Base-by-base conservation (phyloP, 2,888 invertebrate genomes). In the Cheilosia impressa region DNA sequence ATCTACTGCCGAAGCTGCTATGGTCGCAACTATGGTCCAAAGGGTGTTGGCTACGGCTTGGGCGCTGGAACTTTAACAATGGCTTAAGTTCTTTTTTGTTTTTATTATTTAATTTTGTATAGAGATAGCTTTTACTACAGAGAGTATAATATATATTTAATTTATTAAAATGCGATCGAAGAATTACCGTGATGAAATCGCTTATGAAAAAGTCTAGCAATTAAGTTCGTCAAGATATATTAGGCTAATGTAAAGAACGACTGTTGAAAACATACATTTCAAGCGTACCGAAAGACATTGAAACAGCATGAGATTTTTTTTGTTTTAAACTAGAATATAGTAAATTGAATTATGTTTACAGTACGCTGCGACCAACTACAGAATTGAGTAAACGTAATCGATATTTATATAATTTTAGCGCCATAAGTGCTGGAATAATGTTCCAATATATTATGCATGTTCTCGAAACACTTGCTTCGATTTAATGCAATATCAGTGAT, bases 1-100 rank as follows among this genome's bases (percentile, higher is more conserved):
- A 97, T 98, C 91, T 98, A 97, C 94, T 98, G 98, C 88, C 95
- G 96, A 91, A 95, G 96, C 88, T 98, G 97, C 93, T 98, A 98
- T 92, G 96, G 96, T 89, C 95, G 96, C 90, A 96, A 96, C 93
- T 98, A 94, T 91, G 97, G 97, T 72, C 97, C 97, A 47, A 96
- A 96, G 91, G 97, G 97, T 88, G 96, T 97, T 90, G 98, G 98
- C 88, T 98, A 95, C 91, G 98, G 98, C 88, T 94, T 97, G 93
- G 98, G 98, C 89, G 97, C 97, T 92, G 98, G 98, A 92, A 95
- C 96, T 91, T 94, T 97, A 89, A 96, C 97, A 90, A 97, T 96
- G 96, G 96, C 96, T 92, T 97, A 96, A 94, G 27, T 55, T 53
- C 63, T 57, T 62, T 71, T 38, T 68, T 66, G 55, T 75, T 60